A percentile compares a stretch with the other conserved stretches of the same genome.
These are phyloP conservation scores for Nymphalis polychloros DNA, from an alignment of 2,888 invertebrate genomes.

Conservation along the genomic window DNA sequence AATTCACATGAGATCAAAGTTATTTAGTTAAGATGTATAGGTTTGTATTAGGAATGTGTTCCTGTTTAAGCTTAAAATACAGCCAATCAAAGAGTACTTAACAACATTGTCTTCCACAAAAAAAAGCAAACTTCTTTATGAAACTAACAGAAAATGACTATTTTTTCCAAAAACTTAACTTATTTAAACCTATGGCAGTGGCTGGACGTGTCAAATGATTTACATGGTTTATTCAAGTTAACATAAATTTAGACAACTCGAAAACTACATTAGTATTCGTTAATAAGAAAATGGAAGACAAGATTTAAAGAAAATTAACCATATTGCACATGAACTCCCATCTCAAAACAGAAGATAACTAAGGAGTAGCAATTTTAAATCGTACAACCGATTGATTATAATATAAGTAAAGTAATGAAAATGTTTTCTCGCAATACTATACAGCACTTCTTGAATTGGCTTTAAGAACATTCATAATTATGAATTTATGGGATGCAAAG, in stretches of 20 bases:
- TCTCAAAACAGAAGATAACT: constrained; percentile 15
- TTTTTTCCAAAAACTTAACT: constrained; percentile 47
- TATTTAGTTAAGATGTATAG: constrained; percentile 40
- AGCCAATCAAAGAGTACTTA: constrained; percentile 29
- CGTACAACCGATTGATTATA: not conserved
- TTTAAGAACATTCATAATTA: not conserved
- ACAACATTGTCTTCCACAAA: constrained; percentile 42
- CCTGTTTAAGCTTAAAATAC: constrained; percentile 36
- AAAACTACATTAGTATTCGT: not conserved
- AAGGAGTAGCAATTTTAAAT: constrained; percentile 16
- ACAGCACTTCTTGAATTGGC: constrained; percentile 9
- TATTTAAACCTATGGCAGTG: constrained; percentile 69
- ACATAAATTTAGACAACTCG: constrained; percentile 18
- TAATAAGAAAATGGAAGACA: constrained; percentile 38
- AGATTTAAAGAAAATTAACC: constrained; percentile 30
- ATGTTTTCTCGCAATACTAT: not conserved
- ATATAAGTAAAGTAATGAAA: not conserved
- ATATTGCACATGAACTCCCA: constrained; percentile 39
- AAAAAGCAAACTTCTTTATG: constrained; percentile 17
- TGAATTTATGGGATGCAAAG: constrained; percentile 17
- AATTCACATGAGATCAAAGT: constrained; percentile 70
- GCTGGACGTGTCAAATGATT: constrained; percentile 48
- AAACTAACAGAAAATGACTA: constrained; percentile 19
- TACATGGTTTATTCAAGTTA: constrained; percentile 14
- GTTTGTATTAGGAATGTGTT: constrained; percentile 42